Conservation (phyloP, 1,140 invertebrate genomes). For the Macrotrachela quadricornifera region DNA sequence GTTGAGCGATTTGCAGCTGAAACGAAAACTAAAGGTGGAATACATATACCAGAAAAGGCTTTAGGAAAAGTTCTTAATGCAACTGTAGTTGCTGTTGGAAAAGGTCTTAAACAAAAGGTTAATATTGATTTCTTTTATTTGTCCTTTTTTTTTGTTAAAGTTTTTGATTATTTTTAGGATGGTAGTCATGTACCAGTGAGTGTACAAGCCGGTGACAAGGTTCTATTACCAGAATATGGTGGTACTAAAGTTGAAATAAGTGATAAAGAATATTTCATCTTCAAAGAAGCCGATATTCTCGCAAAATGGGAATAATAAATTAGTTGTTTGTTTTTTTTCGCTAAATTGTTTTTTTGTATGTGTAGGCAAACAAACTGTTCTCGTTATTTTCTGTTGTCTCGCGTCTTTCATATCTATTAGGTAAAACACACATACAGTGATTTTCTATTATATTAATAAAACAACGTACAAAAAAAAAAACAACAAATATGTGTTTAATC, state of each 20-base stretch:
- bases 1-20: conserved; percentile 76
- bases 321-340: no score
- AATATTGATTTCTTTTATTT: neutral
- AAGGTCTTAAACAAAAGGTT: conserved; percentile 56
- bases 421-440: no score
- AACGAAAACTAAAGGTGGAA: conserved; percentile 79
- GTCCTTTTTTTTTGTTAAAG: conserved; percentile 3
- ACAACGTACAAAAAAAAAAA: no score
- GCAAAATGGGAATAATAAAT: conserved; percentile 5
- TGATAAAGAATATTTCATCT: conserved; percentile 28
- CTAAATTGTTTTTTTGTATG: no score
- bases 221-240: conserved; percentile 89
- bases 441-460: no score
- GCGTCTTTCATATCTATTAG: no score
- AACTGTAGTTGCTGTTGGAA: conserved; percentile 78
- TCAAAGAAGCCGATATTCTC: conserved; percentile 7
- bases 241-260: conserved; percentile 59
- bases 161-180: no score
- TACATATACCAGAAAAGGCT: conserved; percentile 89
- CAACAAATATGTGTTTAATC: no score
- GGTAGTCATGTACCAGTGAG: conserved; percentile 33
- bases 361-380: no score
- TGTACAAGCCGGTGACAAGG: conserved; percentile 76
- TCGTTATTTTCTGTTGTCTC: no score
- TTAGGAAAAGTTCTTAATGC: conserved; percentile 75